Evolutionary conservation across 2,888 invertebrate species (phyloP).

Genomic region (Mesochorus sp.): DNA sequence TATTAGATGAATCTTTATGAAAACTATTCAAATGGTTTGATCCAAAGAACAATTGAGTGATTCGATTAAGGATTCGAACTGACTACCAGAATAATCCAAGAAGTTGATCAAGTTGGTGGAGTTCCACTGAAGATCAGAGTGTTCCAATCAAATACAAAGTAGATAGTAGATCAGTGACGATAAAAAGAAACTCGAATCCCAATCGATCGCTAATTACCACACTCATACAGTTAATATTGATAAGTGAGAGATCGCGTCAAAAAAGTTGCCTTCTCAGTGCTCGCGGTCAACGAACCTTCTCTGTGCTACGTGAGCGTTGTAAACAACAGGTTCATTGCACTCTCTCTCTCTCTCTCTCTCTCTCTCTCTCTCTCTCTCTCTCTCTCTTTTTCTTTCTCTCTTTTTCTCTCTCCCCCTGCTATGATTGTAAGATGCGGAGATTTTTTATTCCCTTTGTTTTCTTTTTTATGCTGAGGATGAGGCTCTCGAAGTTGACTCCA

Average conservation of each 20-base stretch:
- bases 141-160: too few species aligned
- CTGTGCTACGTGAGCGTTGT: conserved; percentile 43
- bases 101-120: too few species aligned
- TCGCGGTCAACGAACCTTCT: conserved; percentile 39
- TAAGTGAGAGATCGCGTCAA: not conserved
- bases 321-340: conserved; percentile 60
- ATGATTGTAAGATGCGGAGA: conserved; percentile 26
- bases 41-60: too few species aligned
- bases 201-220: too few species aligned
- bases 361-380: not conserved
- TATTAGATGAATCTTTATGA: too few species aligned
- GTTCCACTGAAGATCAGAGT: too few species aligned
- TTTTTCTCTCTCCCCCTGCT: not conserved
- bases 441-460: conserved; percentile 6
- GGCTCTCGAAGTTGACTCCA: not conserved
- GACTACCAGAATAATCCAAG: too few species aligned
- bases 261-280: conserved; percentile 29
- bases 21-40: too few species aligned
- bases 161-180: too few species aligned
- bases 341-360: conserved; percentile 1
- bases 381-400: not conserved
- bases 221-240: too few species aligned
- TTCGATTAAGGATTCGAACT: too few species aligned
- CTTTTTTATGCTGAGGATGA: conserved; percentile 4
- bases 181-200: too few species aligned